A percentile compares a stretch with the other conserved stretches of the same genome.
These are phyloP conservation scores for Trachelus tabidus DNA, from an alignment of 2,888 invertebrate genomes.

Conservation along the genomic window DNA sequence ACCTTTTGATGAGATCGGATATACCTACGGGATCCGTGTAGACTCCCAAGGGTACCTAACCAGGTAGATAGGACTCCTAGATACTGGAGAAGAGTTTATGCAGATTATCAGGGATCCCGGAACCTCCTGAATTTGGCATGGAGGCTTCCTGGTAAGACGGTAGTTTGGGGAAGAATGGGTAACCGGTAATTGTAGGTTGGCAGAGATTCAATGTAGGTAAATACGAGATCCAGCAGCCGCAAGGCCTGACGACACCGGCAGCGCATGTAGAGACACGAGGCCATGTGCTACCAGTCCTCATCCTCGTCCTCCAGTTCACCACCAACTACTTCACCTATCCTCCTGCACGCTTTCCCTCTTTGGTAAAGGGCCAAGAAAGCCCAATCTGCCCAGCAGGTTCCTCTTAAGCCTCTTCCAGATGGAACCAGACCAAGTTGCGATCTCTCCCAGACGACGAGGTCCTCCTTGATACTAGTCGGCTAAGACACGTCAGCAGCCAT, in stretches of 20 bases:
- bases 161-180: constrained; percentile 54
- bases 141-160: constrained; percentile 33
- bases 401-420: constrained; percentile 57
- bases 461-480: neutral
- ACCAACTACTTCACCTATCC: constrained; percentile 25
- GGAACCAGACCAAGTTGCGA: constrained; percentile 37
- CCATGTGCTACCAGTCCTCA: constrained; percentile 50
- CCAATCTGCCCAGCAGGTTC: constrained; percentile 55
- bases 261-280: constrained; percentile 48
- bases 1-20: neutral
- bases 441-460: neutral
- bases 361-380: constrained; percentile 63
- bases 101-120: constrained; percentile 45
- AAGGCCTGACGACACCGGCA: constrained; percentile 49
- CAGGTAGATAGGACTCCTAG: neutral
- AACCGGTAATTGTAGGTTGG: constrained; percentile 66
- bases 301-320: constrained; percentile 29
- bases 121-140: constrained; percentile 54
- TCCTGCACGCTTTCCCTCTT: constrained; percentile 42
- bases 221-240: constrained; percentile 56
- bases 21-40: neutral
- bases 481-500: neutral
- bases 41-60: neutral
- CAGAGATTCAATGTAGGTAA: constrained; percentile 66
- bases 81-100: constrained; percentile 36